These are phyloP conservation scores for Calycopis cecrops DNA, from an alignment of 1,140 invertebrate species.

Conservation along the genomic window DNA sequence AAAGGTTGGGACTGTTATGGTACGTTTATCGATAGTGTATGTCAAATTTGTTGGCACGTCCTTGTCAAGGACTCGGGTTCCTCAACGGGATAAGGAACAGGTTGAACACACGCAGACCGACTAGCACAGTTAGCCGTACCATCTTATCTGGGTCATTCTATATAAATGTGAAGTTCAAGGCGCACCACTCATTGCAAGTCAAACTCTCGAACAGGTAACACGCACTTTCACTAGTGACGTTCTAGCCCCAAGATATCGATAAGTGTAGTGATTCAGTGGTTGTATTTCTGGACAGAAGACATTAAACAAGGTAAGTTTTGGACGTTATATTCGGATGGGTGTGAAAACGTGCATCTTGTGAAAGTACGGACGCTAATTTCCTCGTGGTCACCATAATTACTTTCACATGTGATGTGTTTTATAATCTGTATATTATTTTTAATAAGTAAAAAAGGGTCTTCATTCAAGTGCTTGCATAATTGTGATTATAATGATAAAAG, in stretches of 20 bases:
- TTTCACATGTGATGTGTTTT: too few species aligned
- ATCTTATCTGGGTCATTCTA: constrained; percentile 67
- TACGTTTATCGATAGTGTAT: background rate
- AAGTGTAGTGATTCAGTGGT: constrained; percentile 67
- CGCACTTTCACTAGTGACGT: constrained; percentile 68
- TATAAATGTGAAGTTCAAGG: constrained; percentile 74
- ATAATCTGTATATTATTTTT: too few species aligned
- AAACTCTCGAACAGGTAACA: constrained; percentile 59
- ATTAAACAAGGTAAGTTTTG: constrained; percentile 53
- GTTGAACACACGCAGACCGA: constrained; percentile 48
- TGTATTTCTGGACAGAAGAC: constrained; percentile 35
- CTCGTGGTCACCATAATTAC: too few species aligned
- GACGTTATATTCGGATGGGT: constrained; percentile 33
- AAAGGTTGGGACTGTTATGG: too few species aligned
- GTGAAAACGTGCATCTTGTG: constrained; percentile 38
- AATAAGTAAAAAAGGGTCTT: too few species aligned
- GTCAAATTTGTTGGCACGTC: constrained; percentile 28
- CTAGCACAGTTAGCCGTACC: constrained; percentile 61
- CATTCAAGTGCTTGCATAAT: too few species aligned
- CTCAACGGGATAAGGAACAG: constrained; percentile 56
- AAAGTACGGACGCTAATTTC: constrained; percentile 32
- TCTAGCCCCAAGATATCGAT: constrained; percentile 50
- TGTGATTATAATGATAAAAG: too few species aligned
- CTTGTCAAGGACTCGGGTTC: constrained; percentile 49
- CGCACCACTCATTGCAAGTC: constrained; percentile 66